Evolutionary conservation across 1,140 invertebrate species (phyloP).

Genomic region (Anastrepha ludens): DNA sequence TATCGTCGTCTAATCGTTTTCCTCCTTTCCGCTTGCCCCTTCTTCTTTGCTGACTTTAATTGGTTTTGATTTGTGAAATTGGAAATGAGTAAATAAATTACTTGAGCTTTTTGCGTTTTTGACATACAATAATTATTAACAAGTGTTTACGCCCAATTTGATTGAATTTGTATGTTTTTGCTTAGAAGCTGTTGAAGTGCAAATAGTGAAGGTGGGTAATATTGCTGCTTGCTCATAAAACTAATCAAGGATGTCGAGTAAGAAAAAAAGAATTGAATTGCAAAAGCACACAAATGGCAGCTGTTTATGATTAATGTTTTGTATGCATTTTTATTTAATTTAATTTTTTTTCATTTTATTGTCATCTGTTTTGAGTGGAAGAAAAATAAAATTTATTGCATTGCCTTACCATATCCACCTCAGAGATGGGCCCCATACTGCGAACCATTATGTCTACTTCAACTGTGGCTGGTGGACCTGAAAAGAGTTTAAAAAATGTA

Average conservation of each 20-base stretch:
- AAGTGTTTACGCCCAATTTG: not conserved
- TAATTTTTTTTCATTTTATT: too few relatives aligned
- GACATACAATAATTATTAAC: not conserved
- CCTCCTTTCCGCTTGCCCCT: not conserved
- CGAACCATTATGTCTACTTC: constrained; percentile 90
- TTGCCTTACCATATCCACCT: constrained; percentile 87
- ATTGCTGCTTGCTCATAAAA: not conserved
- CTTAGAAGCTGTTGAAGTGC: not conserved
- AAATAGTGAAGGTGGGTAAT: not conserved
- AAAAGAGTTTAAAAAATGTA: constrained; percentile 58
- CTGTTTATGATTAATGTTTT: constrained; percentile 25
- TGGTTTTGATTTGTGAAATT: not conserved
- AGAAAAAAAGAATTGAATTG: not conserved
- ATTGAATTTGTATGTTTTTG: not conserved
- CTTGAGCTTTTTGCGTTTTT: not conserved
- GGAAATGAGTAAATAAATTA: constrained; percentile 7
- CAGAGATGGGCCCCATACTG: constrained; percentile 92
- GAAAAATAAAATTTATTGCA: not conserved
- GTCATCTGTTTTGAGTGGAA: too few relatives aligned
- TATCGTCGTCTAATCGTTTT: not conserved
- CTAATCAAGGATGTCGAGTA: not conserved
- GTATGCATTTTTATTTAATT: too few relatives aligned
- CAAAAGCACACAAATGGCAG: not conserved
- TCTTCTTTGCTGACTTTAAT: constrained; percentile 36
- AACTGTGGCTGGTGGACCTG: constrained; percentile 85